A percentile compares a stretch with the other conserved stretches of the same genome.
Conservation (phyloP, 2,888 invertebrate genomes). For the Eudasyphora cyanicolor region DNA sequence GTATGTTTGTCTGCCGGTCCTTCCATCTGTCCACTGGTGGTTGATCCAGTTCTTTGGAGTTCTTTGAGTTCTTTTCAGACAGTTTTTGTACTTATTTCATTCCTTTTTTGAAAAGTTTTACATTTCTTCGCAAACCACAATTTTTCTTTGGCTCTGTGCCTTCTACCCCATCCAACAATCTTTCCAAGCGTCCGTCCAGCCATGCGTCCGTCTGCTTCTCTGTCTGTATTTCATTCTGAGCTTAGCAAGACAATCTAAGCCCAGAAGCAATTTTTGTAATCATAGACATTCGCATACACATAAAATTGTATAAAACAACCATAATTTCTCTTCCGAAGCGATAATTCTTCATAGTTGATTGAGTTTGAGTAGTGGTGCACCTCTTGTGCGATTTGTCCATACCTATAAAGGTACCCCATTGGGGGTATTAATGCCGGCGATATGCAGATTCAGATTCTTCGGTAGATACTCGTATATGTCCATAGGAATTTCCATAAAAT, state of each 20-base stretch:
- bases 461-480: too few species aligned
- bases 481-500: constrained; percentile 33
- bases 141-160: constrained; percentile 28
- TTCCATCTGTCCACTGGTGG: constrained; percentile 24
- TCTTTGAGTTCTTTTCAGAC: constrained; percentile 53
- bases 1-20: neutral
- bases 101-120: neutral
- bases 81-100: constrained; percentile 28
- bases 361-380: constrained; percentile 62
- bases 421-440: constrained; percentile 13
- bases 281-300: constrained; percentile 63
- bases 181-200: neutral
- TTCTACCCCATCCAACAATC: neutral
- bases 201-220: neutral
- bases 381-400: too few species aligned
- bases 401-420: too few species aligned
- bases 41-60: constrained; percentile 61
- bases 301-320: constrained; percentile 37
- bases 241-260: constrained; percentile 46
- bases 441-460: constrained; percentile 10
- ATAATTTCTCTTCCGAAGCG: constrained; percentile 56
- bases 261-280: constrained; percentile 65
- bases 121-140: neutral
- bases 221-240: neutral
- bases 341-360: constrained; percentile 65